Evolutionary conservation across 2,888 invertebrate species (phyloP).

Genomic region (Theretra japonica): DNA sequence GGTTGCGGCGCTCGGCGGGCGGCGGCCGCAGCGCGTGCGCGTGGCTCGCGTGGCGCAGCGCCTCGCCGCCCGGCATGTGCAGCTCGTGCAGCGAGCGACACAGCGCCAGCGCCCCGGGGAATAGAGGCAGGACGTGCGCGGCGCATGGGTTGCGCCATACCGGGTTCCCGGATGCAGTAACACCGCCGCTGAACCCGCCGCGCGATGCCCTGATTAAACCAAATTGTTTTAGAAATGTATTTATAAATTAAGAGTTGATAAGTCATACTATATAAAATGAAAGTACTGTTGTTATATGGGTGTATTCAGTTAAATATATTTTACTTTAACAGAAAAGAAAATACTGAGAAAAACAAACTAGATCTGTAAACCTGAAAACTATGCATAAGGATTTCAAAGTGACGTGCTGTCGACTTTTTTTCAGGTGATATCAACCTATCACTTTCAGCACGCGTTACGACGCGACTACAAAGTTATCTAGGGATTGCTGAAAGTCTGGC

Average conservation of each 20-base stretch:
- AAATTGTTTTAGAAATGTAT: background rate
- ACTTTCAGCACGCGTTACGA: too few species aligned
- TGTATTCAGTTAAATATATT: too few species aligned
- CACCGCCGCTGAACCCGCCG: slow-evolving; percentile 92
- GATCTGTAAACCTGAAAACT: too few species aligned
- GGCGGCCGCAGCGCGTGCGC: slow-evolving; percentile 88
- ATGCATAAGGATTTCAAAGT: too few species aligned
- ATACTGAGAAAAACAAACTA: too few species aligned
- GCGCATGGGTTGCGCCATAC: slow-evolving; percentile 95
- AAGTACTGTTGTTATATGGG: too few species aligned
- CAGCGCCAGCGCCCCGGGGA: slow-evolving; percentile 92
- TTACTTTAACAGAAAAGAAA: too few species aligned
- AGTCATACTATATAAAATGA: background rate
- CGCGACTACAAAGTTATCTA: too few species aligned
- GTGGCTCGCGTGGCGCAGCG: slow-evolving; percentile 87
- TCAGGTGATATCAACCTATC: too few species aligned
- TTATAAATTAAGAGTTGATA: background rate
- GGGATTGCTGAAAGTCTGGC: too few species aligned
- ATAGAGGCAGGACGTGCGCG: slow-evolving; percentile 91
- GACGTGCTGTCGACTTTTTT: too few species aligned
- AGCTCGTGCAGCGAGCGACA: slow-evolving; percentile 92
- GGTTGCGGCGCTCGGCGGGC: slow-evolving; percentile 90
- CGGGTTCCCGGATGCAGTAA: slow-evolving; percentile 90
- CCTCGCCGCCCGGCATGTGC: slow-evolving; percentile 88
- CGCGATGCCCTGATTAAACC: slow-evolving; percentile 86